Evolutionary conservation across 2,797 vertebrate species (phyloP).

Genomic region (Channa striata): DNA sequence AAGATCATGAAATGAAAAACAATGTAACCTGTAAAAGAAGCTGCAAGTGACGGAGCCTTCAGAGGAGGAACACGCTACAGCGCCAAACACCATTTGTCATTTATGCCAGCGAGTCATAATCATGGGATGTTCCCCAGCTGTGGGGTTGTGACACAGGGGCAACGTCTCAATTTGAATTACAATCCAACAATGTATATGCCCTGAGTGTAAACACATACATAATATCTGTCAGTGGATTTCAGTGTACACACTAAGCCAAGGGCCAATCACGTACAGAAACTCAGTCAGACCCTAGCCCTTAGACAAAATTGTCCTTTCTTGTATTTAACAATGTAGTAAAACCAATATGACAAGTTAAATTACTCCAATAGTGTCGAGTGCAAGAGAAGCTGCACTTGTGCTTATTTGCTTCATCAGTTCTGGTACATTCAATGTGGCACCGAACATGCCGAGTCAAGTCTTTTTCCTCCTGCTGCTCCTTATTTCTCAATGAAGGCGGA

Average conservation of each 20-base stretch:
- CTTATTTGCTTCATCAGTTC: conserved; percentile 33
- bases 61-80: conserved; percentile 23
- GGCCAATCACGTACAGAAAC: conserved; percentile 26
- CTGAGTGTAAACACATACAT: conserved; percentile 49
- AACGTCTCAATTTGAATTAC: conserved; percentile 45
- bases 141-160: conserved; percentile 26
- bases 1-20: too few relatives aligned
- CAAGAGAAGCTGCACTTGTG: too few relatives aligned
- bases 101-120: conserved; percentile 24
- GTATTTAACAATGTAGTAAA: conserved; percentile 7
- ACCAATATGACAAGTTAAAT: neutral
- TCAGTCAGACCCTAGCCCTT: too few relatives aligned
- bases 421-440: conserved; percentile 29
- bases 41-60: conserved; percentile 25
- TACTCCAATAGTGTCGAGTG: neutral
- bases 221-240: conserved; percentile 72
- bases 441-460: conserved; percentile 1
- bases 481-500: too few relatives aligned
- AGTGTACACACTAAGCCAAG: conserved; percentile 20
- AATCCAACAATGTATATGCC: conserved; percentile 41
- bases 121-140: conserved; percentile 34
- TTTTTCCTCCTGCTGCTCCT: neutral
- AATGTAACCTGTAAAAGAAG: neutral
- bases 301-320: neutral
- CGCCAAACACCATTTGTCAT: conserved; percentile 24